Conservation (phyloP, 2,113 vertebrate genomes). For the Cyprinodon variegatus region DNA sequence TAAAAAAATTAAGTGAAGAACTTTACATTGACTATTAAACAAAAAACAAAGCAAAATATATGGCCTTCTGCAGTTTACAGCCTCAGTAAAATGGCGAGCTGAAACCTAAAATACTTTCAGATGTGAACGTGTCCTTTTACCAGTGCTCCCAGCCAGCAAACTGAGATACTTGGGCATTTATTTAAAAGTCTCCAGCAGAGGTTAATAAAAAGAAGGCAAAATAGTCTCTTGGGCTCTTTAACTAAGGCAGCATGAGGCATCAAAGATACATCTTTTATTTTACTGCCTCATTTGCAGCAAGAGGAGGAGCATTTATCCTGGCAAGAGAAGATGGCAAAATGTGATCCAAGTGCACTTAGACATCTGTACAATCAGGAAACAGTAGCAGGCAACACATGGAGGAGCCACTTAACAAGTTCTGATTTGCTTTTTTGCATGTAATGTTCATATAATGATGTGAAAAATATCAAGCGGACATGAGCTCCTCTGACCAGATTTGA, state of each 20-base stretch:
- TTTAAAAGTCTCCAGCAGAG: background rate
- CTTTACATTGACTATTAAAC: background rate
- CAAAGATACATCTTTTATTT: background rate
- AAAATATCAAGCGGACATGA: background rate
- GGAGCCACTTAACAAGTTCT: background rate
- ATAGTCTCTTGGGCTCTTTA: background rate
- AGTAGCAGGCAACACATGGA: background rate
- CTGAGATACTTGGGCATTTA: background rate
- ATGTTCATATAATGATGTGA: background rate
- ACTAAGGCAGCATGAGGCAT: background rate
- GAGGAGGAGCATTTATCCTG: background rate
- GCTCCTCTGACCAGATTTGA: background rate
- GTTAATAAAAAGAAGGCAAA: background rate
- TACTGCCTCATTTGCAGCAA: background rate
- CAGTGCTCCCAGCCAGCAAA: background rate
- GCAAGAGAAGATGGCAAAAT: background rate
- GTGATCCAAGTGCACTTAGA: background rate
- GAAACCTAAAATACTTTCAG: background rate
- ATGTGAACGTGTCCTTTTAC: background rate
- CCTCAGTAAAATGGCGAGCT: background rate
- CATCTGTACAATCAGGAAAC: background rate
- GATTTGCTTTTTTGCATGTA: background rate
- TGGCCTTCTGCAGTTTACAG: background rate
- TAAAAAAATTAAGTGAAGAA: background rate
- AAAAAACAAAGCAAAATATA: no score